Conservation (phyloP, 2,888 invertebrate genomes). For the Parelbella ahira region DNA sequence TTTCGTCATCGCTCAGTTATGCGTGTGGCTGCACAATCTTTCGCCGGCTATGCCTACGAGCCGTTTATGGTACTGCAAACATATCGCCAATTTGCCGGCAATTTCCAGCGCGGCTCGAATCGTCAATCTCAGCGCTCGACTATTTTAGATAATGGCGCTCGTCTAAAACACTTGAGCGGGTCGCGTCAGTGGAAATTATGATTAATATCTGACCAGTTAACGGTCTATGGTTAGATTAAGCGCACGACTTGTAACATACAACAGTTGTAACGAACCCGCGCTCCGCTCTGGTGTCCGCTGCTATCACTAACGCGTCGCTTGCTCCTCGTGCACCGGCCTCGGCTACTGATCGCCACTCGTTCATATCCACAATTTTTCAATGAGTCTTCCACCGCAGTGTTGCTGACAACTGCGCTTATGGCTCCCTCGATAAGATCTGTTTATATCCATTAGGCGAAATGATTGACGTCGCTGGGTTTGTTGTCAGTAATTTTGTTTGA, state of each 20-base stretch:
- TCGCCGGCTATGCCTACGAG: slow-evolving; percentile 36
- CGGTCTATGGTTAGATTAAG: slow-evolving; percentile 41
- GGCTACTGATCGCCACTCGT: too few relatives aligned
- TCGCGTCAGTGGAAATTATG: slow-evolving; percentile 71
- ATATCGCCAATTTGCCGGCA: slow-evolving; percentile 28
- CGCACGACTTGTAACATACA: slow-evolving; percentile 31
- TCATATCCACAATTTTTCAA: too few relatives aligned
- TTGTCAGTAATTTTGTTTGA: slow-evolving; percentile 78
- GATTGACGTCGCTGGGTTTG: slow-evolving; percentile 76
- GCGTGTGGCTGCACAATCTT: slow-evolving; percentile 35
- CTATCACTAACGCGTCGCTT: slow-evolving; percentile 50
- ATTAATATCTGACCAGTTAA: slow-evolving; percentile 70
- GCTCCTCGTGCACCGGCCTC: slow-evolving; percentile 48
- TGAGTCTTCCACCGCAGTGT: slow-evolving; percentile 42
- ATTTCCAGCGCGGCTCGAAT: slow-evolving; percentile 33
- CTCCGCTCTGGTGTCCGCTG: slow-evolving; percentile 48
- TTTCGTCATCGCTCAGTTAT: slow-evolving; percentile 42
- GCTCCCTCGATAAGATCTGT: slow-evolving; percentile 63
- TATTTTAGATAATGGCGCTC: slow-evolving; percentile 63
- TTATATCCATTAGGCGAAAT: slow-evolving; percentile 74
- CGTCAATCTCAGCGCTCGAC: slow-evolving; percentile 40
- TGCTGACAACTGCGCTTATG: slow-evolving; percentile 76
- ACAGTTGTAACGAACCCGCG: slow-evolving; percentile 28
- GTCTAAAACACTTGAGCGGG: slow-evolving; percentile 70
- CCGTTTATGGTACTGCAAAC: slow-evolving; percentile 25